These are phyloP conservation scores for Stramonita haemastoma DNA, from an alignment of 2,888 invertebrate species.

Conservation along the genomic window DNA sequence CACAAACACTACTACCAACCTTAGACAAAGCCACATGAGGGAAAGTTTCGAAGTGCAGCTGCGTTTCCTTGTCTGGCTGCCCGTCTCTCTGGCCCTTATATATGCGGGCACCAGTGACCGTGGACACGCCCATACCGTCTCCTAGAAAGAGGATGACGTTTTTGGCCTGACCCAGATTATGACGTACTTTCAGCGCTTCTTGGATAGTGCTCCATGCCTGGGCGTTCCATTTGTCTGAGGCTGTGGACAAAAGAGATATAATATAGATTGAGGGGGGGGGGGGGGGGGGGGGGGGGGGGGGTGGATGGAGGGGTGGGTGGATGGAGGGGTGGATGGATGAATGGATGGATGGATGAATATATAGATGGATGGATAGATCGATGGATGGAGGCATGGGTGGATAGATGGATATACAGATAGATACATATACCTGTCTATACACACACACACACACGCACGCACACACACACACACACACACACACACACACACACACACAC, in stretches of 20 bases:
- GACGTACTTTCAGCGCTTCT: constrained; percentile 63
- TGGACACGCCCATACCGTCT: constrained; percentile 80
- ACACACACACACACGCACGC: background rate
- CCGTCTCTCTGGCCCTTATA: constrained; percentile 83
- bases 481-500: too few species aligned
- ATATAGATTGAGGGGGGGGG: background rate
- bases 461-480: too few species aligned
- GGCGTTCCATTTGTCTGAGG: background rate
- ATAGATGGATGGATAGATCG: too few species aligned
- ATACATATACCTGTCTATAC: background rate
- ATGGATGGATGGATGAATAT: too few species aligned
- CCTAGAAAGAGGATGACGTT: constrained; percentile 75
- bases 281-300: too few species aligned
- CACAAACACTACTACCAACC: constrained; percentile 79
- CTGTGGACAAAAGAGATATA: background rate
- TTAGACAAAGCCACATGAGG: constrained; percentile 89
- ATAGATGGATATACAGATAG: background rate
- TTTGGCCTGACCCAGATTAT: constrained; percentile 66
- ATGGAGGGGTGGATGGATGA: too few species aligned
- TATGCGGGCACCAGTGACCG: constrained; percentile 86
- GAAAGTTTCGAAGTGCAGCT: constrained; percentile 88
- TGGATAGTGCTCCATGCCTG: background rate
- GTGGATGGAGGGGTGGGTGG: background rate
- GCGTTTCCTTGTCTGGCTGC: constrained; percentile 83
- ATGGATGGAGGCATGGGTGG: too few species aligned